phyloP scores from a whole-genome alignment of 2,888 invertebrate species.

The Abrostola tripartita region DNA sequence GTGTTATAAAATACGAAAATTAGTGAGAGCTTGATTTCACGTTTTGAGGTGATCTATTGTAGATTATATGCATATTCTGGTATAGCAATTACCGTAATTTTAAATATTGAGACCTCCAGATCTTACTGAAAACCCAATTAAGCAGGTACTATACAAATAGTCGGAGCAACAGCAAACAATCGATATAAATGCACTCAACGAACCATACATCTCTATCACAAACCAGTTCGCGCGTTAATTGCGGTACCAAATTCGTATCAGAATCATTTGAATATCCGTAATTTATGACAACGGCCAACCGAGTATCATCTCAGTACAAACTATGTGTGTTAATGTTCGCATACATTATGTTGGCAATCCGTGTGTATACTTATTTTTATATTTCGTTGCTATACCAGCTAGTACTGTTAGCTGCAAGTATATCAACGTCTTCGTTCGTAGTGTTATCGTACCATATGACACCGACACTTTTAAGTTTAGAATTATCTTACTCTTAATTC shows the following conservation, averaged over 20 bases:
- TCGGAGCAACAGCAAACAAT: constrained; percentile 17
- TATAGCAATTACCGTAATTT: too few species aligned
- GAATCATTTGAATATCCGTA: constrained; percentile 85
- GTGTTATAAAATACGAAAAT: too few species aligned
- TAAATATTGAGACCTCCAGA: too few species aligned
- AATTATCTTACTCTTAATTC: too few species aligned
- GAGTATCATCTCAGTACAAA: constrained; percentile 77
- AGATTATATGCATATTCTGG: too few species aligned
- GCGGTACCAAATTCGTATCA: constrained; percentile 87
- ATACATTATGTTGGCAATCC: constrained; percentile 71
- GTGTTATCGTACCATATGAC: too few species aligned
- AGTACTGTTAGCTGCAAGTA: too few species aligned
- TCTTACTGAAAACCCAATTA: neutral
- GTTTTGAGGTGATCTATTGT: too few species aligned
- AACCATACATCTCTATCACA: constrained; percentile 67
- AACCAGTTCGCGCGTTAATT: constrained; percentile 87
- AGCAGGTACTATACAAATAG: neutral
- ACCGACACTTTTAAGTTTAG: too few species aligned
- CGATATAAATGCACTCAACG: constrained; percentile 49
- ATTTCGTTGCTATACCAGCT: constrained; percentile 15
- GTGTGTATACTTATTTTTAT: constrained; percentile 55
- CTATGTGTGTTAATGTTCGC: constrained; percentile 79
- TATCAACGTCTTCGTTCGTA: too few species aligned
- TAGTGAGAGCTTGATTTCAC: too few species aligned
- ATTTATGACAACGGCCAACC: constrained; percentile 82